These are phyloP conservation scores for Iguana delicatissima DNA, from an alignment of 2,797 vertebrate species.

Conservation along the genomic window DNA sequence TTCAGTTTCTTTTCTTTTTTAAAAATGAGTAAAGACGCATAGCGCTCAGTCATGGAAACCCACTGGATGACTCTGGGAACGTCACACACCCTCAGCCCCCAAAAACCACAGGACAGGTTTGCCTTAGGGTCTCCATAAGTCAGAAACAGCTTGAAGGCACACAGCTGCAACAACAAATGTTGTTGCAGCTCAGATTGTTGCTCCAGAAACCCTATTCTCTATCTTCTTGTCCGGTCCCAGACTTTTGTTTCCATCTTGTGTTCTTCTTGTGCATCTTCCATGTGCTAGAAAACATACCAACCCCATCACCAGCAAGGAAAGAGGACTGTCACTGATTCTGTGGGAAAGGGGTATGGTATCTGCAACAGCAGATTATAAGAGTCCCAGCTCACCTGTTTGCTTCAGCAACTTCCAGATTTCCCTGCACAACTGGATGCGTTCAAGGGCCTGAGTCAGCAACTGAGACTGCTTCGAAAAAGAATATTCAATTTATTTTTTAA, in stretches of 20 bases:
- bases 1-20: background rate
- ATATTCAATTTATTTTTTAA: conserved; percentile 26
- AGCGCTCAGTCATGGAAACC: no score
- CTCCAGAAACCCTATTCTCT: background rate
- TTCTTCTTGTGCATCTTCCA: background rate
- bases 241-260: background rate
- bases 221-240: background rate
- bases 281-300: background rate
- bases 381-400: conserved; percentile 83
- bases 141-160: no score
- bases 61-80: no score
- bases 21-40: no score
- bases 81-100: no score
- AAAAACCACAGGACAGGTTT: no score
- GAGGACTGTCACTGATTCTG: background rate
- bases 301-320: background rate
- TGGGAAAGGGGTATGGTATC: no score
- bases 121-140: no score
- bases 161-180: background rate
- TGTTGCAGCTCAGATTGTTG: background rate
- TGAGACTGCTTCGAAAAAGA: conserved; percentile 77
- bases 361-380: background rate
- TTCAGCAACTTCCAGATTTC: conserved; percentile 89
- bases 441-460: conserved; percentile 84
- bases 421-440: conserved; percentile 86